phyloP scores from a whole-genome alignment of 2,888 invertebrate species.

The Erebia aethiops region DNA sequence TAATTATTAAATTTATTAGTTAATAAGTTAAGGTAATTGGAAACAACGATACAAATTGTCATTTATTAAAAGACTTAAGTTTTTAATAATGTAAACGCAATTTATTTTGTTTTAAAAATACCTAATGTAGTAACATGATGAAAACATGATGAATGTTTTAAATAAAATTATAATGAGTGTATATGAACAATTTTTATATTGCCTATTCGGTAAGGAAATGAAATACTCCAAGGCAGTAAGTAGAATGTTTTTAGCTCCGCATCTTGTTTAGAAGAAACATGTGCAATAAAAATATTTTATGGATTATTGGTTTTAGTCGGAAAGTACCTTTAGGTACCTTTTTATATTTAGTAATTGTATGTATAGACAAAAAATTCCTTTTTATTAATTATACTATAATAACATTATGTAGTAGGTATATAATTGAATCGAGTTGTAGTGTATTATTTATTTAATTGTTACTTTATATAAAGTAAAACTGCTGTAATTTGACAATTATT shows the following conservation, averaged over 20 bases:
- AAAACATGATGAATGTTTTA: neutral
- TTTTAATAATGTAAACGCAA: neutral
- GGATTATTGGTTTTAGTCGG: neutral
- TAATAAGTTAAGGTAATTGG: neutral
- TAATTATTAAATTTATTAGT: neutral
- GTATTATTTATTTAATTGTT: no score
- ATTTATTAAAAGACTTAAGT: slow-evolving; percentile 6
- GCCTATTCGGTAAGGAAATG: neutral
- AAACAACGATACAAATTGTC: neutral
- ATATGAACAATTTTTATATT: neutral
- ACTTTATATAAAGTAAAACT: no score
- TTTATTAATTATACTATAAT: no score
- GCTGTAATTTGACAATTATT: no score
- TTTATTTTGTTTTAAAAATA: neutral
- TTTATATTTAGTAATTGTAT: no score
- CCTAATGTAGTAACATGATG: no score
- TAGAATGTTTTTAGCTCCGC: neutral
- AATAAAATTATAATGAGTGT: neutral
- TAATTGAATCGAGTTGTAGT: no score
- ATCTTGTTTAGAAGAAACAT: neutral
- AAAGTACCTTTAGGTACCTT: no score
- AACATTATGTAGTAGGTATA: no score
- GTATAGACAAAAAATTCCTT: no score
- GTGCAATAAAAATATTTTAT: neutral
- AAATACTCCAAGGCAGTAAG: neutral